Conservation (phyloP, 2,797 vertebrate species). For the Mareca penelope region DNA sequence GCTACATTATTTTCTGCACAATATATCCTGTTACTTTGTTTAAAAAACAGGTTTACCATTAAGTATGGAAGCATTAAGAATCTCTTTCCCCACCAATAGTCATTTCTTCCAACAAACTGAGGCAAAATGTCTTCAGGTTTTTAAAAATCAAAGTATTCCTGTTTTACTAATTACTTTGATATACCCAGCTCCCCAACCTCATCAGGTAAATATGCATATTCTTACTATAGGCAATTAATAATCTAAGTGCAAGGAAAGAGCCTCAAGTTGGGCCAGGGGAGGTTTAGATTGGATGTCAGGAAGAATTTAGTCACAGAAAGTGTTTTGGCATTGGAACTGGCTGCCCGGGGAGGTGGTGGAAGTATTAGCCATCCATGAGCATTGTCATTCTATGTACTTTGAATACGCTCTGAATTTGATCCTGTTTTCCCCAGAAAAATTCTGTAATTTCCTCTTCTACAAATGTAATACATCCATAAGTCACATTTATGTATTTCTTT, state of each 20-base stretch:
- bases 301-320: too few relatives aligned
- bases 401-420: neutral
- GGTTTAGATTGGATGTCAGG: too few relatives aligned
- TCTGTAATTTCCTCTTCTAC: neutral
- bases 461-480: neutral
- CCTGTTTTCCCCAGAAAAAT: neutral
- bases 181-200: too few relatives aligned
- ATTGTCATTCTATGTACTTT: neutral
- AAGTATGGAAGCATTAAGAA: neutral
- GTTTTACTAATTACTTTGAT: neutral
- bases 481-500: neutral
- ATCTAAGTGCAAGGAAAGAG: too few relatives aligned
- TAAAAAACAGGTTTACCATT: neutral
- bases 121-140: neutral
- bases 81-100: fast-evolving
- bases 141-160: neutral
- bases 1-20: neutral
- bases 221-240: too few relatives aligned
- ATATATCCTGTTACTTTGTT: neutral
- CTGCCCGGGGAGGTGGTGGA: too few relatives aligned
- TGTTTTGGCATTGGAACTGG: too few relatives aligned
- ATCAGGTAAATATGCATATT: too few relatives aligned
- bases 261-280: too few relatives aligned
- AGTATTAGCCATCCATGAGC: neutral
- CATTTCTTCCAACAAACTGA: neutral